Evolutionary conservation across 2,797 vertebrate genomes (phyloP).

Genomic region (Vultur gryphus): DNA sequence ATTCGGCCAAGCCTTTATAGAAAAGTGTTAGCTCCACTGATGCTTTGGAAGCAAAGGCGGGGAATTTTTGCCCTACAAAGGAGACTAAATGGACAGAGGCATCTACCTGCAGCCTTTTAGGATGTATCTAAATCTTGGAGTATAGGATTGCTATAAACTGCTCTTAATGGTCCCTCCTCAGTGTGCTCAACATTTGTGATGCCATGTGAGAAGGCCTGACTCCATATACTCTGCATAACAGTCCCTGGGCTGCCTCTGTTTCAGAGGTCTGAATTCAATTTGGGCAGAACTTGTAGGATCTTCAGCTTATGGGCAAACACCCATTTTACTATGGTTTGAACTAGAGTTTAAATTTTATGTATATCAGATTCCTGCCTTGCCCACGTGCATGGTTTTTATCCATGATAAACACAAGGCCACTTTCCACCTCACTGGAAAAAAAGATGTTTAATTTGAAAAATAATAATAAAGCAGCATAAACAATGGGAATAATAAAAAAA

Average conservation of each 20-base stretch:
- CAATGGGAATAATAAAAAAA: neutral
- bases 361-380: neutral
- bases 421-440: neutral
- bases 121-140: neutral
- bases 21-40: neutral
- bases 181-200: neutral
- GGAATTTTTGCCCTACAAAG: neutral
- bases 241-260: neutral
- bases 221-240: neutral
- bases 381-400: neutral
- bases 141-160: neutral
- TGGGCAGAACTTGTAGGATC: neutral
- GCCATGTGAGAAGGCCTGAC: neutral
- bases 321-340: neutral
- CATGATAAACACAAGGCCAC: neutral
- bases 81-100: neutral
- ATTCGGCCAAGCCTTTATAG: neutral
- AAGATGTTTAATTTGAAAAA: neutral
- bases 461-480: neutral
- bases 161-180: neutral
- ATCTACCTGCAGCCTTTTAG: neutral
- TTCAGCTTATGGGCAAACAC: neutral
- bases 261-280: neutral
- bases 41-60: neutral
- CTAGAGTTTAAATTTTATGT: neutral